phyloP scores from a whole-genome alignment of 2,888 invertebrate genomes.

The Auanema sp. region DNA sequence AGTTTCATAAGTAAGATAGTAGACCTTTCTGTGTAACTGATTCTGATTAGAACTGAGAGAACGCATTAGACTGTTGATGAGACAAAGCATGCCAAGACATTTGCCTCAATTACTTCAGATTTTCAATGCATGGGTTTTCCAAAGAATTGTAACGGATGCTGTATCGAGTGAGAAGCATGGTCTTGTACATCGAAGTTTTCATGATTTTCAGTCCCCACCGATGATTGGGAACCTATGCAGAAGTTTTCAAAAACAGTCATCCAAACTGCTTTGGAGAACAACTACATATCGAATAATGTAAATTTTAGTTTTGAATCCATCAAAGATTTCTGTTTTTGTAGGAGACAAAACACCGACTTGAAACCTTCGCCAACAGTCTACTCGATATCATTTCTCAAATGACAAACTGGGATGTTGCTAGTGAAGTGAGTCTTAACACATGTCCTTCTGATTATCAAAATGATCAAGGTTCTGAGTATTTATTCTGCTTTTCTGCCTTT shows the following conservation, averaged over 20 bases:
- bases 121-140: slow-evolving; percentile 13
- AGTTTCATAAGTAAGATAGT: slow-evolving; percentile 39
- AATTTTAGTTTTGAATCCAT: neutral
- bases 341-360: too few relatives aligned
- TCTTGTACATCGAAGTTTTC: too few relatives aligned
- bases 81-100: slow-evolving; percentile 6
- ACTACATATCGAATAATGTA: neutral
- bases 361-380: too few relatives aligned
- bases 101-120: slow-evolving; percentile 10
- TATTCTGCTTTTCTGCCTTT: slow-evolving; percentile 40
- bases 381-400: too few relatives aligned
- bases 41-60: slow-evolving; percentile 15
- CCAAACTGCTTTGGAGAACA: slow-evolving; percentile 21
- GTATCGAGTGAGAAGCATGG: neutral
- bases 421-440: slow-evolving; percentile 4
- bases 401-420: neutral
- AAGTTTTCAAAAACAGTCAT: slow-evolving; percentile 22
- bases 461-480: slow-evolving; percentile 34
- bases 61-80: slow-evolving; percentile 1
- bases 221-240: slow-evolving; percentile 27
- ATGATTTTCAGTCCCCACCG: slow-evolving; percentile 6
- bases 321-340: too few relatives aligned
- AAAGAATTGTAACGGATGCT: slow-evolving; percentile 5
- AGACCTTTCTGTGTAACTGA: neutral
- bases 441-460: neutral